These are phyloP conservation scores for Nasonia oneida DNA, from an alignment of 2,888 invertebrate genomes.

Conservation along the genomic window DNA sequence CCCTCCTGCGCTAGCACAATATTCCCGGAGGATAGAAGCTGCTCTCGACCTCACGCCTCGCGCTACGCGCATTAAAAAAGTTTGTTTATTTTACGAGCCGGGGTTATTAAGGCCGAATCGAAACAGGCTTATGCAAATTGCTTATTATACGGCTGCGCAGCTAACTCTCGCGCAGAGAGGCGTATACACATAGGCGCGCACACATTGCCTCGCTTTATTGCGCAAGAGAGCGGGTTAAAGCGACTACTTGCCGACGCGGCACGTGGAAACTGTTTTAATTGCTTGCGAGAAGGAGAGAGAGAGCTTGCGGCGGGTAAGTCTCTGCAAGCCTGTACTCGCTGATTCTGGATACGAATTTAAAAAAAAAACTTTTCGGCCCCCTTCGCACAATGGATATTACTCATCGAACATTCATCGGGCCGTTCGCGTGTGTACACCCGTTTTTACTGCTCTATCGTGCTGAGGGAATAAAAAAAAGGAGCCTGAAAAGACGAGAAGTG, in stretches of 20 bases:
- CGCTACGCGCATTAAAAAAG: slow-evolving; percentile 67
- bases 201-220: slow-evolving; percentile 63
- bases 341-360: background rate
- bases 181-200: too few relatives aligned
- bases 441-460: background rate
- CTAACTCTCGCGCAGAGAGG: slow-evolving; percentile 8
- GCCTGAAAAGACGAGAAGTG: slow-evolving; percentile 15
- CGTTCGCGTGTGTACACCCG: slow-evolving; percentile 24
- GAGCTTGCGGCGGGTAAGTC: slow-evolving; percentile 3
- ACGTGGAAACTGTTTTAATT: slow-evolving; percentile 71
- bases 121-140: slow-evolving; percentile 74
- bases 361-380: slow-evolving; percentile 46
- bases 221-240: slow-evolving; percentile 70
- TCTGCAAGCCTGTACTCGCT: background rate
- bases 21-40: background rate
- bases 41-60: background rate
- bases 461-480: background rate
- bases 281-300: slow-evolving; percentile 65
- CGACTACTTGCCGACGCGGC: slow-evolving; percentile 49
- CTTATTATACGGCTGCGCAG: slow-evolving; percentile 69
- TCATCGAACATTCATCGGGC: slow-evolving; percentile 58
- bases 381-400: slow-evolving; percentile 57
- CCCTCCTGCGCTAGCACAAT: too few relatives aligned
- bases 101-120: slow-evolving; percentile 72
- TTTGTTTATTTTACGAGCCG: slow-evolving; percentile 68